Percentiles rank a stretch among this genome's conserved stretches.
These are phyloP conservation scores for Zaprionus taronus DNA, from an alignment of 1,140 invertebrate genomes.

Conservation along the genomic window DNA sequence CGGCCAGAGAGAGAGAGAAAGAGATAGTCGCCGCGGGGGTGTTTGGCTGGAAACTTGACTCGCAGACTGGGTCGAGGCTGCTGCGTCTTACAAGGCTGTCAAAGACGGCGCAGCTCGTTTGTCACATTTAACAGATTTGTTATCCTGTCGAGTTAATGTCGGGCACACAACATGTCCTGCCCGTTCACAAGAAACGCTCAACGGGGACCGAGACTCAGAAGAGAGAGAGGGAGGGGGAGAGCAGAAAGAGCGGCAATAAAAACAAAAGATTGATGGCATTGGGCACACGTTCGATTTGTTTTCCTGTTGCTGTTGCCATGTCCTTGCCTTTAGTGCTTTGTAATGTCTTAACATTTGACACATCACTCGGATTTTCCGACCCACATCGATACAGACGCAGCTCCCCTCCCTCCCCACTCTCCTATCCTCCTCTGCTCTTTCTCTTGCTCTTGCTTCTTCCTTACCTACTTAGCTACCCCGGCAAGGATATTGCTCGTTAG, in stretches of 20 bases:
- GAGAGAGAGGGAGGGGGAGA: not conserved
- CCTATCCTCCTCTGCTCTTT: not conserved
- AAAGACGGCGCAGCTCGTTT: conserved; percentile 77
- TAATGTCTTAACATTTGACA: conserved; percentile 83
- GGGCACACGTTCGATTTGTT: conserved; percentile 83
- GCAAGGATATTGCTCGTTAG: conserved; percentile 80
- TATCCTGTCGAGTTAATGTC: conserved; percentile 84
- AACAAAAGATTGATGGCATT: conserved; percentile 84
- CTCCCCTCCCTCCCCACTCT: not conserved
- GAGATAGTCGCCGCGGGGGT: conserved; percentile 12
- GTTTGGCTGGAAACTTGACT: conserved; percentile 64
- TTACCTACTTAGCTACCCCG: conserved; percentile 16
- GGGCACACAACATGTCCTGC: conserved; percentile 61
- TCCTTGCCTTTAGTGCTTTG: conserved; percentile 81
- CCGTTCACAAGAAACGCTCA: conserved; percentile 70
- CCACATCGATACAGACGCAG: conserved; percentile 39
- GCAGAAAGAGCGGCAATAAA: conserved; percentile 67
- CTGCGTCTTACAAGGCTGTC: conserved; percentile 53
- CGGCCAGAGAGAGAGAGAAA: not conserved
- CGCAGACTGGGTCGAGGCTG: conserved; percentile 3
- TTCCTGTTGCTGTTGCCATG: conserved; percentile 74
- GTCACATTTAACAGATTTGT: conserved; percentile 85
- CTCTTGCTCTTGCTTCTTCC: conserved; percentile 2
- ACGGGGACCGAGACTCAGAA: conserved; percentile 47
- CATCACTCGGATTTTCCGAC: conserved; percentile 72